phyloP scores from a whole-genome alignment of 92 coral and sea anemone genomes.

The Siderastrea radians region DNA sequence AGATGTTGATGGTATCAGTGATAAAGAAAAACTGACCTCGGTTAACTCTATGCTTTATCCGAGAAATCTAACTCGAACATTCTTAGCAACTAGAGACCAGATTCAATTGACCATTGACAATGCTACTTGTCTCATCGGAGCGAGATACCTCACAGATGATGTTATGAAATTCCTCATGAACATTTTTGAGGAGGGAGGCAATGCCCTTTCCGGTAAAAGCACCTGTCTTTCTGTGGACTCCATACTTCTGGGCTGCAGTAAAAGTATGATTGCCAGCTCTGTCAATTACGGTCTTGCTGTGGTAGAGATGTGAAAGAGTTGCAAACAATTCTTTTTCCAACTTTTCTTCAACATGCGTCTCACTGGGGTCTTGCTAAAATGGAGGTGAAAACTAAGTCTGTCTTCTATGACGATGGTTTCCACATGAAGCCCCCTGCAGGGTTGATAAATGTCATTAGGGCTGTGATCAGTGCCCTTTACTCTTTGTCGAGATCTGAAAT shows the following conservation, averaged over 20 bases:
- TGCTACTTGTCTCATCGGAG: slow-evolving; percentile 40
- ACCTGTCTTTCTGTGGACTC: slow-evolving; percentile 34
- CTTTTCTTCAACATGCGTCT: slow-evolving; percentile 19
- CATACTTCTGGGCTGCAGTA: slow-evolving; percentile 5
- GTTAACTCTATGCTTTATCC: neutral
- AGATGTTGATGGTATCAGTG: slow-evolving; percentile 23
- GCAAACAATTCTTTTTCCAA: slow-evolving; percentile 28
- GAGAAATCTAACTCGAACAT: slow-evolving; percentile 6
- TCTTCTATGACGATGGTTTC: slow-evolving; percentile 30
- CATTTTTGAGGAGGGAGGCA: slow-evolving; percentile 35
- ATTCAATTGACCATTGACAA: slow-evolving; percentile 48
- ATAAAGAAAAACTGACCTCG: slow-evolving; percentile 15
- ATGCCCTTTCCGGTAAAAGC: neutral
- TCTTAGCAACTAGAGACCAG: slow-evolving; percentile 32
- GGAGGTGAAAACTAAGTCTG: slow-evolving; percentile 20
- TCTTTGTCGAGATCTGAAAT: slow-evolving; percentile 8
- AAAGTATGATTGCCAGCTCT: slow-evolving; percentile 20
- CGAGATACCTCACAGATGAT: slow-evolving; percentile 18
- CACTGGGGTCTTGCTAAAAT: slow-evolving; percentile 49
- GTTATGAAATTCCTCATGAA: slow-evolving; percentile 34
- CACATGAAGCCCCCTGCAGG: slow-evolving; percentile 20
- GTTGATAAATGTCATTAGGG: neutral
- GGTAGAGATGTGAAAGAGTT: slow-evolving; percentile 23
- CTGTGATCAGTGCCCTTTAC: slow-evolving; percentile 8
- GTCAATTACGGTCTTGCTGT: slow-evolving; percentile 2